These are phyloP conservation scores for Nebria brevicollis DNA, from an alignment of 2,888 invertebrate species.

Conservation along the genomic window DNA sequence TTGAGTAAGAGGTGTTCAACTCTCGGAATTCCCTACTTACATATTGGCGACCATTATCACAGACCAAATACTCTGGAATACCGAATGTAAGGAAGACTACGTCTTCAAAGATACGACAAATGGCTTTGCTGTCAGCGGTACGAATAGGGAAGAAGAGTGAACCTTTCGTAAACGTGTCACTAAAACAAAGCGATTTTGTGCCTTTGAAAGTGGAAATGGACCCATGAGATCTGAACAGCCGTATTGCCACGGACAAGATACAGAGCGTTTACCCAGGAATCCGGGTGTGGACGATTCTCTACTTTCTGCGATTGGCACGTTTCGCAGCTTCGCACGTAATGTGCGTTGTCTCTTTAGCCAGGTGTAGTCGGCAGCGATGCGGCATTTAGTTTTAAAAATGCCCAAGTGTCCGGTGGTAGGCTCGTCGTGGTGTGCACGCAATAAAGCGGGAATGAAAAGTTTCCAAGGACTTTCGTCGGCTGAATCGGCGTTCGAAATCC, in stretches of 20 bases:
- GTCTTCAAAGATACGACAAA: no score
- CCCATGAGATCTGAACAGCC: constrained; percentile 51
- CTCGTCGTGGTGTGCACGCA: background rate
- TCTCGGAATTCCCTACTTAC: constrained; percentile 38
- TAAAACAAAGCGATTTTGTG: constrained; percentile 41
- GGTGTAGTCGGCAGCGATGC: background rate
- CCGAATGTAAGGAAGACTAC: constrained; percentile 10
- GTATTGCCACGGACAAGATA: constrained; percentile 47
- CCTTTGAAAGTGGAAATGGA: constrained; percentile 47
- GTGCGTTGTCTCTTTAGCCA: background rate
- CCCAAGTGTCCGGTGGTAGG: constrained; percentile 4
- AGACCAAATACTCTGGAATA: constrained; percentile 15
- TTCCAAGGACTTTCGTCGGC: constrained; percentile 44
- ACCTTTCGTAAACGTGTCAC: no score
- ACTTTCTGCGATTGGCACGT: background rate
- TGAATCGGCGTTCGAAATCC: background rate
- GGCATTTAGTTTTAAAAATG: background rate
- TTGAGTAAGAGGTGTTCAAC: constrained; percentile 16
- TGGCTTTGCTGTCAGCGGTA: no score
- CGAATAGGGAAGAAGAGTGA: no score
- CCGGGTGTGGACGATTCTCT: constrained; percentile 20
- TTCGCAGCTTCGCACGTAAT: constrained; percentile 4
- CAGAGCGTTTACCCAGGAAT: constrained; percentile 42
- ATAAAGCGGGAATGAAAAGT: constrained; percentile 41
- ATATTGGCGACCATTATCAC: constrained; percentile 51